phyloP scores from a whole-genome alignment of 2,888 invertebrate genomes.

The Subacronicta megacephala region DNA sequence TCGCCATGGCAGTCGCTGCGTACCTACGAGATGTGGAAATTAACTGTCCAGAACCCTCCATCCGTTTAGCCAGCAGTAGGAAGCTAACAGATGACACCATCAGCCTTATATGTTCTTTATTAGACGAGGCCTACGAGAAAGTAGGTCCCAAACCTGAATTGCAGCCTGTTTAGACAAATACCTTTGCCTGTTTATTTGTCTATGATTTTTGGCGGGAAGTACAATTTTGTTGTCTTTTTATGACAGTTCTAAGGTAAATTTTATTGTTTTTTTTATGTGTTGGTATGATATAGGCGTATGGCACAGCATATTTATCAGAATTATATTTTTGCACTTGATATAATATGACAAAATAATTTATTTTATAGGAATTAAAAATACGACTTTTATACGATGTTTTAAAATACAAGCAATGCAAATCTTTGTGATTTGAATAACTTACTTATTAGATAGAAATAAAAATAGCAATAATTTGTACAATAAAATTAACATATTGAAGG shows the following conservation, averaged over 20 bases:
- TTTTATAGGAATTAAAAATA: too few relatives aligned
- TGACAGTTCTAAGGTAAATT: conserved; percentile 10
- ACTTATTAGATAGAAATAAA: too few relatives aligned
- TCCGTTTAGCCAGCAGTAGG: conserved; percentile 92
- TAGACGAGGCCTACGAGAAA: conserved; percentile 81
- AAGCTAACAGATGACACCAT: conserved; percentile 91
- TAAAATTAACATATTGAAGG: too few relatives aligned
- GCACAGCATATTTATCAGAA: conserved; percentile 12
- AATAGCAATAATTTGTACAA: too few relatives aligned
- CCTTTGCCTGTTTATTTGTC: conserved; percentile 22
- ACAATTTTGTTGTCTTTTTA: conserved; percentile 41
- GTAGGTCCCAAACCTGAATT: conserved; percentile 78
- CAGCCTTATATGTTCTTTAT: conserved; percentile 68
- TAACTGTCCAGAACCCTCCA: conserved; percentile 91
- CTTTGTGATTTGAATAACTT: too few relatives aligned
- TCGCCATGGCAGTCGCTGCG: conserved; percentile 92
- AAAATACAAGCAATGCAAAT: too few relatives aligned
- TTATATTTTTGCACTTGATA: conserved; percentile 20
- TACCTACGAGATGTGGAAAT: conserved; percentile 92
- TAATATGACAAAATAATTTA: background rate
- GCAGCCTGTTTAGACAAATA: conserved; percentile 52
- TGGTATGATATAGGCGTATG: conserved; percentile 1
- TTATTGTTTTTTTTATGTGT: conserved; percentile 8
- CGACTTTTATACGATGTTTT: background rate
- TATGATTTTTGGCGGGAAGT: conserved; percentile 39